Base-by-base conservation (phyloP, 2,888 invertebrate species). In the Luffia ferchaultella region DNA sequence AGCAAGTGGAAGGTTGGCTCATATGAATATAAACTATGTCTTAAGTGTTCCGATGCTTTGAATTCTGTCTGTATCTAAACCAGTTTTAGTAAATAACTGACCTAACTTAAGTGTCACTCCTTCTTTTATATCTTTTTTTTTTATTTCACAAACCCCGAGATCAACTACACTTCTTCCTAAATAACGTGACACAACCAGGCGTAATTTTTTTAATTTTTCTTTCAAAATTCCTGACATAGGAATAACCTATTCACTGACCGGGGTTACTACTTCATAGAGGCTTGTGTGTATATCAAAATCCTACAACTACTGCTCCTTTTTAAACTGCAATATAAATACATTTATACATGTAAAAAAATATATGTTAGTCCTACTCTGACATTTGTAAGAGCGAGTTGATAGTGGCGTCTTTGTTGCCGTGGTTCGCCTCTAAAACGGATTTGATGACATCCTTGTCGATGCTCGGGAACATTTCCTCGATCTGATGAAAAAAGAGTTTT, bases 401-500 rank as follows among this genome's bases (percentile, higher is more conserved):
- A 5, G 96, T 93, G 15, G 90, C 88, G 65, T 96, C 95, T 67
- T 96, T 96, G 73, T 96, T 93, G 1, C 96, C 96, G 45, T 89
- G 80, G 68, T 96, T 96, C 2, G 92, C 93, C 70, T 96, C 96
- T 63, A 93, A 88, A 18, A 98, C 93, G 0, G 96, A 93, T 68
- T 90, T 93, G 51, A 98, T 91, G 2, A 97, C 96, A 64, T 97
- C 96, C 58, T 91, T 92, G 66, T 98, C 97, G 66, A 97, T 90
- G 66, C 92, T 92, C 1, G 98, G 97, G 82, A 98, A 98, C 96
- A 98, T 97, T 78, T 97, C 97, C 65, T 92, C 90, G 58, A 98
- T 90, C 93, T 94, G 77, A 20, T 78, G 76, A 54, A 48, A 50
- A 52, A 45, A 57, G 52, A 44, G 30, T 9, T 48, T 20, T n/a